phyloP scores from a whole-genome alignment of 1,140 invertebrate genomes.

The Trichogramma pretiosum region DNA sequence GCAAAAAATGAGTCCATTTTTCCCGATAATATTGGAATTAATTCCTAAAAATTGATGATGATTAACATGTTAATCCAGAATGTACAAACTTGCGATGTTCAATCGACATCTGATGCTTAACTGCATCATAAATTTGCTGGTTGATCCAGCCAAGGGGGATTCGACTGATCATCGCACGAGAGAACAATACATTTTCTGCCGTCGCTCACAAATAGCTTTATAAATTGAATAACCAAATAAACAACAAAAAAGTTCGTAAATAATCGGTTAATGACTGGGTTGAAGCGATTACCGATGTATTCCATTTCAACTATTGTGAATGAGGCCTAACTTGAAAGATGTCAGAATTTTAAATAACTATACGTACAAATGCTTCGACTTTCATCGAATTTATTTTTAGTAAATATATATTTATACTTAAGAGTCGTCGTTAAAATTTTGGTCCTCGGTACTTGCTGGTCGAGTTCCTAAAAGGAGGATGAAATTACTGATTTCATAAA shows the following conservation, averaged over 20 bases:
- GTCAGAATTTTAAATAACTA: too few relatives aligned
- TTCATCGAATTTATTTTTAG: conserved; percentile 14
- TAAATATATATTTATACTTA: conserved; percentile 17
- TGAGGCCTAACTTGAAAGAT: too few relatives aligned
- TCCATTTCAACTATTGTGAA: too few relatives aligned
- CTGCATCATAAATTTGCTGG: conserved; percentile 26
- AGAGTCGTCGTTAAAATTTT: too few relatives aligned
- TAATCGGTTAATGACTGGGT: too few relatives aligned
- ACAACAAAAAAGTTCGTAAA: too few relatives aligned
- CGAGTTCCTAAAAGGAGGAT: conserved; percentile 14
- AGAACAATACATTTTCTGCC: neutral
- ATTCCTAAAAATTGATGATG: neutral
- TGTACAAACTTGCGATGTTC: conserved; percentile 23
- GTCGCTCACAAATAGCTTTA: conserved; percentile 15
- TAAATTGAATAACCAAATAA: conserved; percentile 13
- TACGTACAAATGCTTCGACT: too few relatives aligned
- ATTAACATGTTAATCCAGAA: neutral
- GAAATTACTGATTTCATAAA: too few relatives aligned
- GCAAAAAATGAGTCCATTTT: conserved; percentile 38
- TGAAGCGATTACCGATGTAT: too few relatives aligned
- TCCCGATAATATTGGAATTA: conserved; percentile 19
- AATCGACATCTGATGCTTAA: conserved; percentile 31
- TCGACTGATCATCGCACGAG: conserved; percentile 32
- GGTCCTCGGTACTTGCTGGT: conserved; percentile 16
- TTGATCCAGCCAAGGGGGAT: conserved; percentile 37